Percentiles rank a stretch among this genome's conserved stretches.
Conservation (phyloP, 2,113 vertebrate genomes). For the Sinocyclocheilus anshuiensis region DNA sequence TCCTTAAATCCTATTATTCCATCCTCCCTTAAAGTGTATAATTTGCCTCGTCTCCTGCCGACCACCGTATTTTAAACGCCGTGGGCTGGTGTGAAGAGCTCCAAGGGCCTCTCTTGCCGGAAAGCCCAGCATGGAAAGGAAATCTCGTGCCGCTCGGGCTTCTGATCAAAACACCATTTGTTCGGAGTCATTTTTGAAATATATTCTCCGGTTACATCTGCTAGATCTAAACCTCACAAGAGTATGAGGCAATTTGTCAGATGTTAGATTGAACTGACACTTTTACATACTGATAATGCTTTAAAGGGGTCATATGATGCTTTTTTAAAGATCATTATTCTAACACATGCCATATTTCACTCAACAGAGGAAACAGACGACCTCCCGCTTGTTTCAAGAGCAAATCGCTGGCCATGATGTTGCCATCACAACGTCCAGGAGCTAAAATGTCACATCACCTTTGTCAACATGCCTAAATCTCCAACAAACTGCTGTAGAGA, state of each 20-base stretch:
- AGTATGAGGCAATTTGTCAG: background rate
- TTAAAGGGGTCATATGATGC: no score
- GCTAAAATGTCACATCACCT: constrained; percentile 37
- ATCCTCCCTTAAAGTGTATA: constrained; percentile 22
- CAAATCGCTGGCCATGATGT: constrained; percentile 8
- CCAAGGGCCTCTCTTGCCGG: constrained; percentile 28
- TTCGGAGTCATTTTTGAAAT: background rate
- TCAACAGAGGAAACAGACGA: background rate
- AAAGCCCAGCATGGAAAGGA: constrained; percentile 43
- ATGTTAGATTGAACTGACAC: constrained; percentile 16
- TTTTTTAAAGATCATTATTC: no score
- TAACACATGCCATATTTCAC: background rate
- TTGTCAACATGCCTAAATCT: constrained; percentile 13
- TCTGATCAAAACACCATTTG: constrained; percentile 13
- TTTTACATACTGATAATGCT: background rate
- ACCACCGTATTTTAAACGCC: constrained; percentile 38
- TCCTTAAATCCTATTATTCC: constrained; percentile 41
- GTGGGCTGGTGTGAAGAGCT: constrained; percentile 41
- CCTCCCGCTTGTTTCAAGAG: background rate
- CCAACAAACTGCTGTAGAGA: background rate
- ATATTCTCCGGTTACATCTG: background rate
- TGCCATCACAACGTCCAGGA: constrained; percentile 33
- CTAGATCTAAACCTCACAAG: background rate
- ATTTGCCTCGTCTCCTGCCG: constrained; percentile 44
- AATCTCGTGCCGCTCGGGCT: constrained; percentile 4